Evolutionary conservation across 2,113 vertebrate genomes (phyloP), one percentile per base, ranked within the genome.

Genomic region (Parotia lawesii): DNA sequence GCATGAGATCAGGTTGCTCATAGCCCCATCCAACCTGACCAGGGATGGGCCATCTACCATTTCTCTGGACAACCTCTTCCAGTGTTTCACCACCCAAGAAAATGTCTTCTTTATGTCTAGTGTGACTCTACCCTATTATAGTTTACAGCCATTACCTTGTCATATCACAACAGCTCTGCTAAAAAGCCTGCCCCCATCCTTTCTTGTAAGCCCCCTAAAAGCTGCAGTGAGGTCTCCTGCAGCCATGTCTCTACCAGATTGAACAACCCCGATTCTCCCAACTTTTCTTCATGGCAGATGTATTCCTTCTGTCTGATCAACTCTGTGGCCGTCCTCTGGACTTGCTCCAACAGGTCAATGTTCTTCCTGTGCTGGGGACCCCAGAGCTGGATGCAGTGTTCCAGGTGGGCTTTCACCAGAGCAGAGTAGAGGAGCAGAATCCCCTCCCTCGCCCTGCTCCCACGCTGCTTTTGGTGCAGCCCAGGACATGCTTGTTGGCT

Each of bases 311-410:
- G 13, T 53, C 20, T 58, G 23, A 18, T 61, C 19, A 42, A 9
- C 15, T 74, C 22, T 7, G 6, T 37, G 44, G 3, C 23, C 28
- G 13, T 85, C 18, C 33, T 66, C 47, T 85, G 28, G 51, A 23
- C 50, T 21, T 0, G 0, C 9, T 69, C 27, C 15, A 64, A 18
- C 7, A 64, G n/a, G 18, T 61, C 9, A 0, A 3, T 17, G 37
- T 58, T 6, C 6, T n/a, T 73, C 20, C 4, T 58, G 11, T 48
- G 38, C 20, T 77, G 60, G 10, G 25, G 9, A 6, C 44, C 4
- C 16, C 44, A 67, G 65, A 48, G 27, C 60, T 85, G 65, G 44
- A n/a, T 11, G 11, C n/a, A 12, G 20, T 13, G 11, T 6, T 77
- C 6, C 9, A n/a, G 20, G 27, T n/a, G 44, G 33, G 12, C 8